Percentiles rank a stretch among this genome's conserved stretches.
Conservation (phyloP, 1,140 invertebrate species). For the Drosophila bocqueti region DNA sequence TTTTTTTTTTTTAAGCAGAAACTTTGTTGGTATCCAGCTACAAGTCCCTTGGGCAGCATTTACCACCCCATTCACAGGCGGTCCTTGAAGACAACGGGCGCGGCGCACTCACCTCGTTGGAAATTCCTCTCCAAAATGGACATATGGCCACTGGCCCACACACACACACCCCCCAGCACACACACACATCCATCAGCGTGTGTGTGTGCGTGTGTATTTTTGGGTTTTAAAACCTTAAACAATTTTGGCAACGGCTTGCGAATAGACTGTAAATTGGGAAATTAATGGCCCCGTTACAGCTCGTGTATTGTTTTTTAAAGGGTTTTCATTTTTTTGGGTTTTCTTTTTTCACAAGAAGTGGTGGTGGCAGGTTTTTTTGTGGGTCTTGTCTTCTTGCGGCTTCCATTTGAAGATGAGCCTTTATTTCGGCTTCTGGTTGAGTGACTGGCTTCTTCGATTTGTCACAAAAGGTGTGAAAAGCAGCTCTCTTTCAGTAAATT, state of each 20-base stretch:
- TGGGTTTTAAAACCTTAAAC: conserved; percentile 79
- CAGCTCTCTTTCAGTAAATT: not conserved
- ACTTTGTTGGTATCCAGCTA: conserved; percentile 83
- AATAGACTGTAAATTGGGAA: conserved; percentile 83
- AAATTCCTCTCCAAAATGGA: conserved; percentile 71
- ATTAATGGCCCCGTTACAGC: conserved; percentile 80
- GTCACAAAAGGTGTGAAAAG: conserved; percentile 7
- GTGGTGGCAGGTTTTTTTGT: not conserved
- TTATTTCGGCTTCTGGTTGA: conserved; percentile 3
- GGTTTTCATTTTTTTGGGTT: conserved; percentile 42
- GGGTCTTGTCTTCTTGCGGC: conserved; percentile 25
- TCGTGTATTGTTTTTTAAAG: conserved; percentile 81
- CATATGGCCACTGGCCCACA: conserved; percentile 78
- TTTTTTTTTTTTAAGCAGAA: conserved; percentile 54
- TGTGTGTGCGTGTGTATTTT: conserved; percentile 48
- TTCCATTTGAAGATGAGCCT: conserved; percentile 32
- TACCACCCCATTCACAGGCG: conserved; percentile 81
- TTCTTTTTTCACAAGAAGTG: conserved; percentile 16
- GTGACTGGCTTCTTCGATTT: conserved; percentile 11
- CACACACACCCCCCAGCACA: conserved; percentile 26
- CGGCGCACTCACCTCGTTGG: conserved; percentile 65
- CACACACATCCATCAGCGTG: conserved; percentile 57
- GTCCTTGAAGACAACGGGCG: conserved; percentile 51
- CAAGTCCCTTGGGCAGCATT: conserved; percentile 84
- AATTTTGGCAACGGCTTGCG: conserved; percentile 82